These are phyloP conservation scores for Xestoiulus laeticollis DNA, from an alignment of 2,888 invertebrate genomes.

Conservation along the genomic window DNA sequence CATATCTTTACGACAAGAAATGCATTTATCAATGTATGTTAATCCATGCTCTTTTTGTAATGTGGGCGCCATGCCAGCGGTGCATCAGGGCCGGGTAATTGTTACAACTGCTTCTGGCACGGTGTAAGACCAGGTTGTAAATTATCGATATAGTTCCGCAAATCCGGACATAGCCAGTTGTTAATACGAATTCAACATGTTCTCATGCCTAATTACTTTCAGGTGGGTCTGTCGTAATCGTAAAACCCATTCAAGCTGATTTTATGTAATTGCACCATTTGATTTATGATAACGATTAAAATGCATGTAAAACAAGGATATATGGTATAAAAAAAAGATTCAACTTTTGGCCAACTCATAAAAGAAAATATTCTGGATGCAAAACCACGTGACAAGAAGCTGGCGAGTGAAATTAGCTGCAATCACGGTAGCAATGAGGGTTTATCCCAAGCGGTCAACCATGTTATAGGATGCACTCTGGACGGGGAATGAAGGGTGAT, in stretches of 20 bases:
- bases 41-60: background rate
- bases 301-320: background rate
- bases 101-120: background rate
- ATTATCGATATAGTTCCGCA: background rate
- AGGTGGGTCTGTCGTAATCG: background rate
- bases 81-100: background rate
- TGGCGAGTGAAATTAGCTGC: background rate
- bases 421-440: background rate
- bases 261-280: background rate
- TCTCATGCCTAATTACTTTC: background rate
- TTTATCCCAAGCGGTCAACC: slow-evolving; percentile 7
- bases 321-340: background rate
- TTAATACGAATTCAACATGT: background rate
- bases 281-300: slow-evolving; percentile 26
- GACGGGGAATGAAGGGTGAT: background rate
- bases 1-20: background rate
- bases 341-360: background rate
- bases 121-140: background rate
- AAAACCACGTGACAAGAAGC: background rate
- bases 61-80: background rate
- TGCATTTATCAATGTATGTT: background rate
- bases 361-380: background rate
- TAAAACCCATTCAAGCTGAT: background rate
- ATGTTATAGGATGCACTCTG: background rate
- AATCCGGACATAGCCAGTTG: background rate